A percentile compares a stretch with the other conserved stretches of the same genome.
Conservation (phyloP, 2,797 vertebrate genomes). For the Myiothlypis chrysogaster region DNA sequence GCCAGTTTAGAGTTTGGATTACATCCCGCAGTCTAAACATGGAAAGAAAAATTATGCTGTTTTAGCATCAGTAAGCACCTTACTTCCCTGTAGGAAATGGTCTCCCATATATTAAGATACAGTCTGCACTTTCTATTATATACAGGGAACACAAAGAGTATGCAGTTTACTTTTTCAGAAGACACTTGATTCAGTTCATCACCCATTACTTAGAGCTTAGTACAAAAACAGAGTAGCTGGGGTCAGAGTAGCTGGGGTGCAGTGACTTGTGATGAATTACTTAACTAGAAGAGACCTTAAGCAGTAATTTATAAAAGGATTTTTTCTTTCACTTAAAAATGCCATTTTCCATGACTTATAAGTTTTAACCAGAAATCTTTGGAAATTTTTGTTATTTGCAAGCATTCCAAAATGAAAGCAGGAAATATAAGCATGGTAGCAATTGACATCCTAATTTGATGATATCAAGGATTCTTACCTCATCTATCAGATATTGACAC, state of each 20-base stretch:
- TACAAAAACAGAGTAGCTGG: not conserved
- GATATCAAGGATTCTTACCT: not conserved
- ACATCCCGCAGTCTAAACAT: not conserved
- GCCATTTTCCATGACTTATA: not conserved
- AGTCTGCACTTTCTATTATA: not conserved
- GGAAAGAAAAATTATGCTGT: slow-evolving; percentile 14
- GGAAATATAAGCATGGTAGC: not conserved
- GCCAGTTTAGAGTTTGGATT: slow-evolving; percentile 13
- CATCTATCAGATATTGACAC: not conserved
- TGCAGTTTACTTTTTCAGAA: not conserved
- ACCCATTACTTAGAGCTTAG: not conserved
- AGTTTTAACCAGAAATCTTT: not conserved
- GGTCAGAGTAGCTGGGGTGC: not conserved
- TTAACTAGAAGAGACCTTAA: not conserved
- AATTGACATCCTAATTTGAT: not conserved
- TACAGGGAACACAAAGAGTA: not conserved
- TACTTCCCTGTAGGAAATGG: not conserved
- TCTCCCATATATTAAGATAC: not conserved
- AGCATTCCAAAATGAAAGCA: not conserved
- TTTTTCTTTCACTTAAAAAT: not conserved
- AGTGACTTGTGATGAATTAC: not conserved
- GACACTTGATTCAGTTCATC: not conserved
- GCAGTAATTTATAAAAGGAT: not conserved
- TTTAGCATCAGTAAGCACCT: slow-evolving; percentile 9
- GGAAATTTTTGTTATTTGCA: not conserved